Evolutionary conservation across 2,113 vertebrate genomes (phyloP).

Genomic region (Chunga burmeisteri): DNA sequence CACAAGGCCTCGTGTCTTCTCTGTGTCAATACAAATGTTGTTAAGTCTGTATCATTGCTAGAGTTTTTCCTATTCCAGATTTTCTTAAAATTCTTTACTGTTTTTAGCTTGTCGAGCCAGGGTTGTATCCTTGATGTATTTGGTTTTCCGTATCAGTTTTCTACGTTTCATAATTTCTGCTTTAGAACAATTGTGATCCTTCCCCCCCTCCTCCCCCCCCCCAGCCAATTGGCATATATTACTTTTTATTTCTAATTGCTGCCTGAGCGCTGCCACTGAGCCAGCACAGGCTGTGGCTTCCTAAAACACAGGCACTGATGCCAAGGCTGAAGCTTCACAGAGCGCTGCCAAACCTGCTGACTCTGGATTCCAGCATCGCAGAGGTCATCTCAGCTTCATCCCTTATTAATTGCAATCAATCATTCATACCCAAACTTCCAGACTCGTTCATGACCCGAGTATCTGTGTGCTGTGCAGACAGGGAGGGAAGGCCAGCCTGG

Average conservation of each 20-base stretch:
- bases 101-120: not conserved
- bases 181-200: not conserved
- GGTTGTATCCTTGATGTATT: not conserved
- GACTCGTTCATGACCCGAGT: not conserved
- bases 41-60: not conserved
- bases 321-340: not conserved
- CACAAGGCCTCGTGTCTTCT: not conserved
- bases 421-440: not conserved
- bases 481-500: not conserved
- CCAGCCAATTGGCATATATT: not conserved
- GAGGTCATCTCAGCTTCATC: not conserved
- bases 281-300: not conserved
- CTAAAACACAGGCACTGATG: not conserved
- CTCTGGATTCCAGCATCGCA: not conserved
- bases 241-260: not conserved
- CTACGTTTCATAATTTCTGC: not conserved
- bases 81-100: not conserved
- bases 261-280: not conserved
- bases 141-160: not conserved
- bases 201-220: not conserved
- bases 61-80: not conserved
- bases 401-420: not conserved
- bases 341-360: not conserved
- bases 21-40: not conserved
- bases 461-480: not conserved